A percentile compares a stretch with the other conserved stretches of the same genome.
These are phyloP conservation scores for Bubo blakistoni DNA, from an alignment of 2,113 vertebrate species.

Conservation along the genomic window DNA sequence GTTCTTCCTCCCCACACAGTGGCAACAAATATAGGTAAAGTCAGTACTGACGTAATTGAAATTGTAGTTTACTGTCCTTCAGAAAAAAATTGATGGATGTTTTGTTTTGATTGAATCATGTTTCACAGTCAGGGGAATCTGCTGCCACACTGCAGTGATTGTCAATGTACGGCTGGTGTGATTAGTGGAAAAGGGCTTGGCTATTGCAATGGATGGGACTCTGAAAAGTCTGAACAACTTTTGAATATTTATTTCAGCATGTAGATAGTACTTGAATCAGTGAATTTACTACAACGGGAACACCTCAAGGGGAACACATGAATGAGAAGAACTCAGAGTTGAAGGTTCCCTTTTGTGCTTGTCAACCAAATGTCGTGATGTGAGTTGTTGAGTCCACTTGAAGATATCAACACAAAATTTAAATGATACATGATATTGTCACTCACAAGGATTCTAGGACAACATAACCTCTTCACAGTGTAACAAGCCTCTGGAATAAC, in stretches of 20 bases:
- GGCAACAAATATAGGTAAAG: not conserved
- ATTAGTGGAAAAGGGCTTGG: not conserved
- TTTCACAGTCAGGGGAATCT: not conserved
- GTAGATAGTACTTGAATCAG: not conserved
- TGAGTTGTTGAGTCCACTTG: not conserved
- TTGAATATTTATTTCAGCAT: not conserved
- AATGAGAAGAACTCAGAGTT: not conserved
- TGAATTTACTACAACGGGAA: not conserved
- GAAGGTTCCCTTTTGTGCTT: not conserved
- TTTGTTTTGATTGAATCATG: not conserved
- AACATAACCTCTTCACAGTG: not conserved
- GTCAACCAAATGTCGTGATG: not conserved
- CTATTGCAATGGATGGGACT: not conserved
- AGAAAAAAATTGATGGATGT: not conserved
- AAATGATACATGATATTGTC: not conserved
- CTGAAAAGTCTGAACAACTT: not conserved
- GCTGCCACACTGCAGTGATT: not conserved
- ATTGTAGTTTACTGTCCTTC: not conserved
- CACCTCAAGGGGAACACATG: not conserved
- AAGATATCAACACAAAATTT: not conserved
- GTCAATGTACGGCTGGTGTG: not conserved
- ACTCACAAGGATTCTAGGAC: not conserved
- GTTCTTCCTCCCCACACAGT: fast-evolving
- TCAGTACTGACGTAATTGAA: not conserved
- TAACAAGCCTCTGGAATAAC: not conserved